Evolutionary conservation across 1,140 invertebrate species (phyloP).

Genomic region (Drosophila rufa): DNA sequence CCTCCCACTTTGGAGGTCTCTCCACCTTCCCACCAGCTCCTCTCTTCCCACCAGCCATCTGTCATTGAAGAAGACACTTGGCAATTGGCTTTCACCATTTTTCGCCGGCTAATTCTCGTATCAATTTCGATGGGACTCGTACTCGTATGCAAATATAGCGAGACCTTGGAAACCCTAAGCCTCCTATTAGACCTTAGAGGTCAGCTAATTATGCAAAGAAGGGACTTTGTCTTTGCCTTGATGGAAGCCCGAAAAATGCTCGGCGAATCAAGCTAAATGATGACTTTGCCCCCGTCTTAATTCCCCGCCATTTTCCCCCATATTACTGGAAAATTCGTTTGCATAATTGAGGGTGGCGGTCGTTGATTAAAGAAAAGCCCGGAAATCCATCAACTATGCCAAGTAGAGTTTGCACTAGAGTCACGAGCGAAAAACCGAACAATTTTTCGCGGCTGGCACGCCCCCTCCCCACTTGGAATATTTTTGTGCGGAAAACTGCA

Average conservation of each 20-base stretch:
- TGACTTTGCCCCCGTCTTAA: slow-evolving; percentile 17
- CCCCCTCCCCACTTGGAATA: slow-evolving; percentile 6
- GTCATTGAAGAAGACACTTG: slow-evolving; percentile 44
- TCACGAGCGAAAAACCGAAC: slow-evolving; percentile 5
- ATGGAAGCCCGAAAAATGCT: slow-evolving; percentile 55
- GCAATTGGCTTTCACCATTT: slow-evolving; percentile 40
- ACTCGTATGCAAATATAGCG: slow-evolving; percentile 29
- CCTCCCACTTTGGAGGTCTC: slow-evolving; percentile 61
- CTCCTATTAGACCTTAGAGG: slow-evolving; percentile 14
- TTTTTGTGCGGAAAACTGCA: slow-evolving; percentile 30
- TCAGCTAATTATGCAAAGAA: slow-evolving; percentile 70
- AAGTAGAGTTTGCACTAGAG: slow-evolving; percentile 18
- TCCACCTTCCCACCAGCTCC: slow-evolving; percentile 10
- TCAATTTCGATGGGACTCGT: slow-evolving; percentile 19
- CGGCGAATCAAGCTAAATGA: slow-evolving; percentile 27
- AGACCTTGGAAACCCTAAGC: slow-evolving; percentile 17
- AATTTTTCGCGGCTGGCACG: slow-evolving; percentile 24
- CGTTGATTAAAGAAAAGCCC: slow-evolving; percentile 35
- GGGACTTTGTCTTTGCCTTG: slow-evolving; percentile 17
- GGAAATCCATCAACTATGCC: slow-evolving; percentile 52
- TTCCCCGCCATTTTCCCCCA: slow-evolving; percentile 22
- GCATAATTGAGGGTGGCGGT: slow-evolving; percentile 29
- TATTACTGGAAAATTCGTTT: slow-evolving; percentile 39
- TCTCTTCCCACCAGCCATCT: slow-evolving; percentile 16
- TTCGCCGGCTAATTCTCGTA: slow-evolving; percentile 33